Conservation (phyloP, 2,797 vertebrate species). For the Chelidonichthys spinosus region DNA sequence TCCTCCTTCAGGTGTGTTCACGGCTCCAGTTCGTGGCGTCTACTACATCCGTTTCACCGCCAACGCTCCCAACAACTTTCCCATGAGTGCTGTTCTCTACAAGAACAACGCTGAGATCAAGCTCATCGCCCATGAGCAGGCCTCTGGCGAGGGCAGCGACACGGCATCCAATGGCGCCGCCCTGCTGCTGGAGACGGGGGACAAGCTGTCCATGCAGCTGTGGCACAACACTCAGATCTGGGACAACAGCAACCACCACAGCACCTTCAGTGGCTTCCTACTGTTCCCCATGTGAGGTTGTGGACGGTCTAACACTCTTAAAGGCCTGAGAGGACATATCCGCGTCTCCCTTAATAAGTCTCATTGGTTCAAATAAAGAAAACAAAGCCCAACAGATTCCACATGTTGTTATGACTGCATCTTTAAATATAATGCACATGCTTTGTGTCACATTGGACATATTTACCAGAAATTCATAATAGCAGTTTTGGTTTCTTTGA, state of each 20-base stretch:
- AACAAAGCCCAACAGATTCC: too few relatives aligned
- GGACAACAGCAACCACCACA: conserved; percentile 72
- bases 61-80: conserved; percentile 48
- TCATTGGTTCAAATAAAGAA: too few relatives aligned
- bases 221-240: conserved; percentile 66
- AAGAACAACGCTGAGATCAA: conserved; percentile 17
- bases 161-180: conserved; percentile 68
- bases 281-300: conserved; percentile 56
- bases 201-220: conserved; percentile 58
- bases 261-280: conserved; percentile 70
- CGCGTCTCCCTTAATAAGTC: too few relatives aligned
- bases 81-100: conserved; percentile 62
- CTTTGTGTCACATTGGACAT: too few relatives aligned
- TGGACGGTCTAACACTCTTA: too few relatives aligned
- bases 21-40: conserved; percentile 57
- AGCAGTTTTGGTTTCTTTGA: too few relatives aligned
- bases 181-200: conserved; percentile 63
- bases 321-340: too few relatives aligned
- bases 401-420: too few relatives aligned
- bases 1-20: conserved; percentile 58
- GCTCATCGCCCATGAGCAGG: conserved; percentile 60
- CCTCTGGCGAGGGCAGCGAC: conserved; percentile 62
- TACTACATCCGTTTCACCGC: conserved; percentile 66
- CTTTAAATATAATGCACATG: too few relatives aligned
- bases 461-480: too few relatives aligned